A percentile compares a stretch with the other conserved stretches of the same genome.
These are phyloP conservation scores for Latrodectus elegans DNA, from an alignment of 2,888 invertebrate species.

Conservation along the genomic window DNA sequence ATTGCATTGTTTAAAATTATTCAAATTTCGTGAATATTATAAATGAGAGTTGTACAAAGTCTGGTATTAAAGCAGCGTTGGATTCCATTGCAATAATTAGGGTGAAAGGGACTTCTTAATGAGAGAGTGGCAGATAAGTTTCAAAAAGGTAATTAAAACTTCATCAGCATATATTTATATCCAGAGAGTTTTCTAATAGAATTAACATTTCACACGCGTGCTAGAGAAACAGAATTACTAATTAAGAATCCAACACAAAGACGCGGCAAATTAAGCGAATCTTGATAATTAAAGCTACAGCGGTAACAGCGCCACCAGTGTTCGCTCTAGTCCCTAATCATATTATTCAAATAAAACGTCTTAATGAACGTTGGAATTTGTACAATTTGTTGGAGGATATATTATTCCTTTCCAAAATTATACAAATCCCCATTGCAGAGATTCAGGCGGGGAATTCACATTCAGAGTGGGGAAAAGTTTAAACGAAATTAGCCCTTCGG, in stretches of 20 bases:
- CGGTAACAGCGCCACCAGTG: neutral
- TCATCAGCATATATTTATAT: constrained; percentile 50
- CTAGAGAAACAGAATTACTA: constrained; percentile 24
- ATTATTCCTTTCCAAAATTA: constrained; percentile 7
- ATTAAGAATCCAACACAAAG: constrained; percentile 54
- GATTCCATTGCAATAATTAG: too few species aligned
- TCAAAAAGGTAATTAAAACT: constrained; percentile 60
- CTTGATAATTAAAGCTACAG: constrained; percentile 48
- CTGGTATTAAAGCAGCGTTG: too few species aligned
- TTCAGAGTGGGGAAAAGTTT: constrained; percentile 39
- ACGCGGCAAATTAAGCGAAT: constrained; percentile 60
- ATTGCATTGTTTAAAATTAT: too few species aligned
- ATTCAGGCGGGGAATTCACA: neutral
- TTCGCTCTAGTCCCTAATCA: constrained; percentile 26
- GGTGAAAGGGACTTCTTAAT: neutral
- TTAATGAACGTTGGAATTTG: constrained; percentile 43
- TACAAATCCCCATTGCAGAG: constrained; percentile 25
- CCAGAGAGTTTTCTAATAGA: constrained; percentile 28
- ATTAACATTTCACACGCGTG: constrained; percentile 50
- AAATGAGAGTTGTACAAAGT: too few species aligned
- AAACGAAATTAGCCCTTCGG: constrained; percentile 55
- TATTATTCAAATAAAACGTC: constrained; percentile 63
- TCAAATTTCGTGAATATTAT: too few species aligned
- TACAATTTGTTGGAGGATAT: constrained; percentile 54
- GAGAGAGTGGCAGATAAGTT: neutral